Conservation (phyloP, 2,797 vertebrate species). For the Gymnoscopelus braueri region DNA sequence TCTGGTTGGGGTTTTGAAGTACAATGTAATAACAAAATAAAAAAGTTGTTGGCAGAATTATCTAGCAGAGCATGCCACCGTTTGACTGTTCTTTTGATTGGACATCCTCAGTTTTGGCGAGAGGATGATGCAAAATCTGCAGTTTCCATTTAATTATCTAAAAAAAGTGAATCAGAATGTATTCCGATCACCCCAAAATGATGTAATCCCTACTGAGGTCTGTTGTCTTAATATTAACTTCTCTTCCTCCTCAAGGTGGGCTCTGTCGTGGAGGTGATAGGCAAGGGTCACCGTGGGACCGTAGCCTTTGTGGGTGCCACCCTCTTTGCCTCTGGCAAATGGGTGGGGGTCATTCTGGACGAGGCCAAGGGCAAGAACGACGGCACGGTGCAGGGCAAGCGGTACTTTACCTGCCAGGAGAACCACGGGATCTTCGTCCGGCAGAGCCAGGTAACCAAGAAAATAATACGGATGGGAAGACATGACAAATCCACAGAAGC, state of each 20-base stretch:
- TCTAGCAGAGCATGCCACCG: neutral
- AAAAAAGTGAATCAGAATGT: too few species aligned
- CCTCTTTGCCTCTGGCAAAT: slow-evolving; percentile 95
- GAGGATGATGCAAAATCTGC: too few species aligned
- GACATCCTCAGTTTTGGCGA: too few species aligned
- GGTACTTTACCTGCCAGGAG: slow-evolving; percentile 94
- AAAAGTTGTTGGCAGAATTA: neutral
- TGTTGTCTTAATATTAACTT: too few species aligned
- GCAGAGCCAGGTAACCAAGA: slow-evolving; percentile 89
- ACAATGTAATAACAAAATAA: neutral
- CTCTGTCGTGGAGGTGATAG: slow-evolving; percentile 93
- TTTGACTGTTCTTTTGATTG: too few species aligned
- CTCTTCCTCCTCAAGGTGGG: slow-evolving; percentile 81
- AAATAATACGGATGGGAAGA: too few species aligned
- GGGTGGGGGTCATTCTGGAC: slow-evolving; percentile 97
- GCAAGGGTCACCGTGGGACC: slow-evolving; percentile 93
- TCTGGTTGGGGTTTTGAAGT: neutral
- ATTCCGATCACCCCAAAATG: fast-evolving
- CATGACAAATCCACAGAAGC: too few species aligned
- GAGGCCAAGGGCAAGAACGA: slow-evolving; percentile 97
- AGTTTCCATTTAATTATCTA: too few species aligned
- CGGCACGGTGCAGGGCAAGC: slow-evolving; percentile 94
- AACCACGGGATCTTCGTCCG: slow-evolving; percentile 97
- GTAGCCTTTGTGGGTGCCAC: slow-evolving; percentile 96
- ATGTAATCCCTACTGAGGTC: too few species aligned